Conservation (phyloP, 2,113 vertebrate genomes). For the Atlantisia rogersi region DNA sequence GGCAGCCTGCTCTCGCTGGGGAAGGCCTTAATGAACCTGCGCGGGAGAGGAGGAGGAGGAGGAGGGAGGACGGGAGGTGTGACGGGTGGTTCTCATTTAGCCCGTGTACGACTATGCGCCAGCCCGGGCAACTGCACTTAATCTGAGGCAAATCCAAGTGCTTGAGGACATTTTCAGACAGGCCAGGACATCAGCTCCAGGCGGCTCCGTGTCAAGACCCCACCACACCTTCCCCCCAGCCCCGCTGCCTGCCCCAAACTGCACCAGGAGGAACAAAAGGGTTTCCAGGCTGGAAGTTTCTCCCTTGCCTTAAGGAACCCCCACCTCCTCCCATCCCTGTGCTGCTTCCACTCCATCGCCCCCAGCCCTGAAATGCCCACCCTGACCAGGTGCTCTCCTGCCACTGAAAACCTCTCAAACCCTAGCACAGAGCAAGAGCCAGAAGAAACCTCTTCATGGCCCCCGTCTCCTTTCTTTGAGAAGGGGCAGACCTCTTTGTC, state of each 20-base stretch:
- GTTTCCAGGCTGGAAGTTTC: slow-evolving; percentile 1
- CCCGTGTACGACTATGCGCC: neutral
- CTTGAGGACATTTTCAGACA: slow-evolving; percentile 40
- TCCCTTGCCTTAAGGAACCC: neutral
- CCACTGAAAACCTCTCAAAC: neutral
- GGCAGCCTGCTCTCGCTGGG: slow-evolving; percentile 61
- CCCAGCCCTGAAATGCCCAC: neutral
- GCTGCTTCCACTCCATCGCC: neutral
- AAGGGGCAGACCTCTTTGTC: neutral
- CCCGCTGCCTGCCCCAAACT: neutral
- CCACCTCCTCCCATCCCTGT: neutral
- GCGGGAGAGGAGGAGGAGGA: slow-evolving; percentile 32
- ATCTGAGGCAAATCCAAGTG: slow-evolving; percentile 16
- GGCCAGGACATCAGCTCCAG: slow-evolving; percentile 32
- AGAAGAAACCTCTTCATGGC: fast-evolving
- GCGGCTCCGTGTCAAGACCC: slow-evolving; percentile 34
- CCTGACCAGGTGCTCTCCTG: neutral
- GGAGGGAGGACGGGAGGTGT: slow-evolving; percentile 22
- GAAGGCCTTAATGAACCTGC: slow-evolving; percentile 78
- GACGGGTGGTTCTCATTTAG: slow-evolving; percentile 77
- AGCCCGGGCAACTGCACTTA: slow-evolving; percentile 46
- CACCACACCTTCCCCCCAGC: neutral
- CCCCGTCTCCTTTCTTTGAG: neutral
- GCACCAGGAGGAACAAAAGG: slow-evolving; percentile 3
- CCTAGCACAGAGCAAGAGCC: fast-evolving